Base-by-base conservation (phyloP, 2,888 invertebrate genomes). In the Apamea crenata region DNA sequence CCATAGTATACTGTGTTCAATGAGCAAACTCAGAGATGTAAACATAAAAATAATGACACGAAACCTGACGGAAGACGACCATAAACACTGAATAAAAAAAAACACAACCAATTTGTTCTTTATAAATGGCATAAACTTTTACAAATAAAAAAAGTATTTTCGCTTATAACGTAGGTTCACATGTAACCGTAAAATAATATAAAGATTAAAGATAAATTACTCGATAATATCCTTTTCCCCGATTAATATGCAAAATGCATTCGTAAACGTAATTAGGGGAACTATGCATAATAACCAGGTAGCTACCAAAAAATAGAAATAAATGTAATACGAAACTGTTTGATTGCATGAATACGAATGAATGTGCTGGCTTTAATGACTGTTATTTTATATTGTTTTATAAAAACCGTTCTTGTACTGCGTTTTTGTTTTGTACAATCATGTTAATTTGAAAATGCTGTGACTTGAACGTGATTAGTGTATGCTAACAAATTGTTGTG, bases 301-400 rank as follows among this genome's bases (percentile, higher is more conserved):
- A 71, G 85, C 87, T 77, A 87, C 88, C 87, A 88, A 91, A 92
- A 91, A 88, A 88, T 87, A 82, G 83, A 89, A 92, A 91, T 83
- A 91, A 72, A 59, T 76, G n/a, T 67, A 71, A 90, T 83, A 87
- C 73, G 79, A 83, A 86, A 88, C 85, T 89, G 73, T 90, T 86
- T 85, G 85, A 88, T 93, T 92, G 88, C 88, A 87, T 92, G 92
- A 91, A 93, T 93, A 92, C 82, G 75, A 93, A 94, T 92, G 91
- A 91, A 87, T 82, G 78, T 81, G 83, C 56, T 66, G 74, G 74
- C 82, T 88, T 78, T 92, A 92, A 93, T 93, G 90, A 89, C 90
- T 71, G 88, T 89, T 87, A 91, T 93, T 91, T 88, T 87, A 88
- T 89, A 91, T 90, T 91, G 90, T 93, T 92, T 91, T 90, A 77